Evolutionary conservation across 2,113 vertebrate genomes (phyloP).

Genomic region (Centropus bengalensis): DNA sequence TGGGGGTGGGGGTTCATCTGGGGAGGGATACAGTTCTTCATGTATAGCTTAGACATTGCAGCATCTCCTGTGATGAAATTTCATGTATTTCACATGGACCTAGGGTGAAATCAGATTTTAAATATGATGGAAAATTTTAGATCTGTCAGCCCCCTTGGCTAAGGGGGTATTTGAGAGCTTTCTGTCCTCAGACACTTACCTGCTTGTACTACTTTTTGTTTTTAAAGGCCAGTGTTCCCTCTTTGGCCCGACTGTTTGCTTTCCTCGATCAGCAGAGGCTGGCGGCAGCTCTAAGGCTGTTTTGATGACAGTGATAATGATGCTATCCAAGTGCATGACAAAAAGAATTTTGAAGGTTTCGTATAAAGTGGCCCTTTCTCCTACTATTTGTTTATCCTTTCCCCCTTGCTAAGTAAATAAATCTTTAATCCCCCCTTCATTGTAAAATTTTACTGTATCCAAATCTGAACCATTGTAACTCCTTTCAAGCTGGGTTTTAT

Average conservation of each 20-base stretch:
- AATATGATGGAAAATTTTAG: not conserved
- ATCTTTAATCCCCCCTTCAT: constrained; percentile 13
- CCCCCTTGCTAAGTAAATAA: constrained; percentile 15
- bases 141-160: not conserved
- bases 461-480: not conserved
- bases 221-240: not conserved
- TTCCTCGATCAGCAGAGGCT: not conserved
- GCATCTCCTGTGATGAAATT: not conserved
- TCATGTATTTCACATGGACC: not conserved
- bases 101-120: not conserved
- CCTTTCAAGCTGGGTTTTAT: not conserved
- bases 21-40: not conserved
- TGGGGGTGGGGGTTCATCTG: not conserved
- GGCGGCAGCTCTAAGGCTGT: constrained; percentile 9
- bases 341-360: not conserved
- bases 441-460: constrained; percentile 20
- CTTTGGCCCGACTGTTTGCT: not conserved
- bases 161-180: not conserved
- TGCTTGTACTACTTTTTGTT: not conserved
- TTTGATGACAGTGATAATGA: not conserved
- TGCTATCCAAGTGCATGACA: not conserved
- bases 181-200: not conserved
- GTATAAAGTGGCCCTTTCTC: not conserved
- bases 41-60: not conserved
- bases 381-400: constrained; percentile 29